A percentile compares a stretch with the other conserved stretches of the same genome.
phyloP scores from a whole-genome alignment of 2,888 invertebrate species.

The Schizaphis graminum region DNA sequence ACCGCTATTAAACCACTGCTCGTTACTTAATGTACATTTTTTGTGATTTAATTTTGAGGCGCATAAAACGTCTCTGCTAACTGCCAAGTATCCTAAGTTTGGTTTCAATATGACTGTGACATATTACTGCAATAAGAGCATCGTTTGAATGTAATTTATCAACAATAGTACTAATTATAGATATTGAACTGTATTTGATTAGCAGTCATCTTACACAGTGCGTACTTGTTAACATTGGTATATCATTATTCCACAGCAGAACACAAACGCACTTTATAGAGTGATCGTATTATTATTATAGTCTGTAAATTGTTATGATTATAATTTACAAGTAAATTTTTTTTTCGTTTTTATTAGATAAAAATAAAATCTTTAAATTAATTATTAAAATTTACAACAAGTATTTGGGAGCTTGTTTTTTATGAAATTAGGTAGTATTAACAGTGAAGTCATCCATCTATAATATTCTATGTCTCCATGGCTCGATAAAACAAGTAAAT shows the following conservation, averaged over 20 bases:
- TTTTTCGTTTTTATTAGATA: too few relatives aligned
- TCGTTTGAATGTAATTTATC: background rate
- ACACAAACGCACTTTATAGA: too few relatives aligned
- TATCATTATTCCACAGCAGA: background rate
- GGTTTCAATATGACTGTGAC: background rate
- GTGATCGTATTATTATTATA: too few relatives aligned
- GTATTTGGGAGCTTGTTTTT: too few relatives aligned
- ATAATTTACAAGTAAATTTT: too few relatives aligned
- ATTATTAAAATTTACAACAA: too few relatives aligned
- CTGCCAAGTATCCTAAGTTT: background rate
- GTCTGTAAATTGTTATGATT: too few relatives aligned
- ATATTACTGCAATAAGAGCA: background rate
- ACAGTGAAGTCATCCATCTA: too few relatives aligned
- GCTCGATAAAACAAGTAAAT: too few relatives aligned
- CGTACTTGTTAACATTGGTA: background rate
- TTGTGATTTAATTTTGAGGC: background rate
- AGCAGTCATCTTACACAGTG: background rate
- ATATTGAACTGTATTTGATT: background rate
- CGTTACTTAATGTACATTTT: background rate
- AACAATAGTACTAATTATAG: background rate
- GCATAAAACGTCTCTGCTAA: background rate
- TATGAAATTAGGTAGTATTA: too few relatives aligned
- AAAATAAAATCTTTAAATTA: too few relatives aligned
- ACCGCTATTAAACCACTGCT: background rate
- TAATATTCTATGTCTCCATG: too few relatives aligned